These are phyloP conservation scores for Fundulus diaphanus DNA, from an alignment of 2,797 vertebrate genomes.

Conservation along the genomic window DNA sequence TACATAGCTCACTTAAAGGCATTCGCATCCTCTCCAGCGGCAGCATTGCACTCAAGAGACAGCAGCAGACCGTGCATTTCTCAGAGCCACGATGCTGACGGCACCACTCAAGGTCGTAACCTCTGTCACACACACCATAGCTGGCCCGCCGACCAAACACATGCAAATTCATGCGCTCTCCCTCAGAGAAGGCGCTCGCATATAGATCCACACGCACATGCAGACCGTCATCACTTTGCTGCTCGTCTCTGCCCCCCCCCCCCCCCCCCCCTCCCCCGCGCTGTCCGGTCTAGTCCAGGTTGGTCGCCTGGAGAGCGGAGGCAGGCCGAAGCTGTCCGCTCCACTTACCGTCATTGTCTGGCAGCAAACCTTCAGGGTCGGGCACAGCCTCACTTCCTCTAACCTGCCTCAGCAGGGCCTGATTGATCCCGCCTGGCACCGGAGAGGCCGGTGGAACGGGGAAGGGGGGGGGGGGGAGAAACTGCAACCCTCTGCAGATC, in stretches of 20 bases:
- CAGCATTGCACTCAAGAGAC: not conserved
- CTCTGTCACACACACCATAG: slow-evolving; percentile 17
- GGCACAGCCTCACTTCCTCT: slow-evolving; percentile 64
- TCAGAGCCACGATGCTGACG: slow-evolving; percentile 9
- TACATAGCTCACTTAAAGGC: slow-evolving; percentile 9
- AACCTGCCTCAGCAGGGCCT: slow-evolving; percentile 55
- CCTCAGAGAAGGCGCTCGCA: slow-evolving; percentile 9
- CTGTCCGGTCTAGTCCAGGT: slow-evolving; percentile 69
- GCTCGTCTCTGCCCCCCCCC: slow-evolving; percentile 69
- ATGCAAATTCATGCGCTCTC: slow-evolving; percentile 36
- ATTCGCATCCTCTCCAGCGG: slow-evolving; percentile 16
- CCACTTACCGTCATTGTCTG: slow-evolving; percentile 66
- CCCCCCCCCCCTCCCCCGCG: slow-evolving; percentile 63
- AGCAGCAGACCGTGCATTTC: slow-evolving; percentile 6
- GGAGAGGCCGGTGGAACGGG: slow-evolving; percentile 37
- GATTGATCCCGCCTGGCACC: slow-evolving; percentile 69
- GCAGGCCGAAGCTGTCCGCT: slow-evolving; percentile 74
- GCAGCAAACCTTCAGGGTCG: slow-evolving; percentile 70
- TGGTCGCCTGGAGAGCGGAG: slow-evolving; percentile 64
- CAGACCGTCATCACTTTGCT: slow-evolving; percentile 42
- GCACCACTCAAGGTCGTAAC: slow-evolving; percentile 19
- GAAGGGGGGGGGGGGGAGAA: slow-evolving; percentile 29
- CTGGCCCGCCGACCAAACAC: slow-evolving; percentile 27
- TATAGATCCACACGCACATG: slow-evolving; percentile 16
- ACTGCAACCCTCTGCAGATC: slow-evolving; percentile 53